phyloP scores from a whole-genome alignment of 2,888 invertebrate genomes.

The Tachina grossa region DNA sequence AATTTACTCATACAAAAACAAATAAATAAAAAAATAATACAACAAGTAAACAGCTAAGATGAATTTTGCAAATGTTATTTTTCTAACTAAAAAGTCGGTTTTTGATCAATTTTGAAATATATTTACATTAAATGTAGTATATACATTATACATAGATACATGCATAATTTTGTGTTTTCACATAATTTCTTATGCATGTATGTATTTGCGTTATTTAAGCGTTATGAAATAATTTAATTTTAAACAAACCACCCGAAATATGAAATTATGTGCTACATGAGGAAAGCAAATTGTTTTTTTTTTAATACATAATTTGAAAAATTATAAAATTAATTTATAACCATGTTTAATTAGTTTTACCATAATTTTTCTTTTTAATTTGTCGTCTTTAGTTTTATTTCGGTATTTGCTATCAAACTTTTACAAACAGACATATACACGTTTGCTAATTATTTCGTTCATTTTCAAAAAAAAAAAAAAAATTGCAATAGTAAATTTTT shows the following conservation, averaged over 20 bases:
- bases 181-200: slow-evolving; percentile 28
- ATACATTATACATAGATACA: not conserved
- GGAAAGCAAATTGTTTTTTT: slow-evolving; percentile 42
- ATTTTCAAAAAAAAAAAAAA: slow-evolving; percentile 25
- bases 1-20: slow-evolving; percentile 1
- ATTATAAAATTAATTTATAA: slow-evolving; percentile 38
- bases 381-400: slow-evolving; percentile 3
- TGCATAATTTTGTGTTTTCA: slow-evolving; percentile 21
- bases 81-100: slow-evolving; percentile 6
- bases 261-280: slow-evolving; percentile 24
- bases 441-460: not conserved
- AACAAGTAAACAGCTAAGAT: not conserved
- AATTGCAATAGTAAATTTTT: slow-evolving; percentile 5
- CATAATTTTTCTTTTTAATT: slow-evolving; percentile 14
- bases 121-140: slow-evolving; percentile 17
- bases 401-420: not conserved
- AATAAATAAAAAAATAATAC: not conserved
- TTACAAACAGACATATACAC: not conserved
- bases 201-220: slow-evolving; percentile 40
- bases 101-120: not conserved
- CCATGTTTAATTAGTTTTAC: slow-evolving; percentile 57
- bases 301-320: slow-evolving; percentile 29
- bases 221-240: slow-evolving; percentile 47
- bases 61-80: slow-evolving; percentile 18
- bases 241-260: slow-evolving; percentile 21